phyloP scores from a whole-genome alignment of 2,113 vertebrate genomes.

The Gorsachius goisagi region DNA sequence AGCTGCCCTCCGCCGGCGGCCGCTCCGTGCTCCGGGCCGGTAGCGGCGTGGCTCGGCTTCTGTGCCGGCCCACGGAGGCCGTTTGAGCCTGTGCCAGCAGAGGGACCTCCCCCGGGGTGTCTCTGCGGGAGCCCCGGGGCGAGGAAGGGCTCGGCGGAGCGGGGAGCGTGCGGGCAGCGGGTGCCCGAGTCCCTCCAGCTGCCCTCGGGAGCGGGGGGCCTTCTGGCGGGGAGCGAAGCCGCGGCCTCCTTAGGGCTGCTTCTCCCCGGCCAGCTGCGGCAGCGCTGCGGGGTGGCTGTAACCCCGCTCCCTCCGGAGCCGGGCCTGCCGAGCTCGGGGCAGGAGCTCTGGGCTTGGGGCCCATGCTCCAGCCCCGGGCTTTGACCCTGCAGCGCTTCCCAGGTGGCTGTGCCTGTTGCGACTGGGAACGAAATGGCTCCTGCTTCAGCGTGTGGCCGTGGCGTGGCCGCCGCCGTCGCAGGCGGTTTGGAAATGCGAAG shows the following conservation, averaged over 20 bases:
- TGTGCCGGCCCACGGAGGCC: neutral
- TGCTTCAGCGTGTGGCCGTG: neutral
- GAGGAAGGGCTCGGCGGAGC: neutral
- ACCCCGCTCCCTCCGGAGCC: neutral
- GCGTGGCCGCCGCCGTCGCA: accelerated
- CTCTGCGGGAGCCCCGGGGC: neutral
- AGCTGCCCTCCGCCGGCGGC: neutral
- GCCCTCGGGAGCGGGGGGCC: neutral
- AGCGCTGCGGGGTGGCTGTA: neutral
- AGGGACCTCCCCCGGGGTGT: too few species aligned
- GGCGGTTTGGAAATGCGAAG: accelerated
- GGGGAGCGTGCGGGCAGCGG: neutral
- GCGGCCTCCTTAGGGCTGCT: neutral
- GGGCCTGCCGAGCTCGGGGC: neutral
- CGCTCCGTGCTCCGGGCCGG: accelerated
- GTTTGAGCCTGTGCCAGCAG: too few species aligned
- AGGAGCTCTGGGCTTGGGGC: neutral
- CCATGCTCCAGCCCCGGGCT: accelerated
- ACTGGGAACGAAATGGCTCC: neutral
- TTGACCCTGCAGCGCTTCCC: neutral
- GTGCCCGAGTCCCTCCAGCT: neutral
- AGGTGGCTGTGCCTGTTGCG: neutral
- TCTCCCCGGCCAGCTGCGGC: neutral
- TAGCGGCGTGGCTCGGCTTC: accelerated
- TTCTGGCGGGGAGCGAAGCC: neutral